Evolutionary conservation across 2,797 vertebrate species (phyloP).

Genomic region (Allobates femoralis): DNA sequence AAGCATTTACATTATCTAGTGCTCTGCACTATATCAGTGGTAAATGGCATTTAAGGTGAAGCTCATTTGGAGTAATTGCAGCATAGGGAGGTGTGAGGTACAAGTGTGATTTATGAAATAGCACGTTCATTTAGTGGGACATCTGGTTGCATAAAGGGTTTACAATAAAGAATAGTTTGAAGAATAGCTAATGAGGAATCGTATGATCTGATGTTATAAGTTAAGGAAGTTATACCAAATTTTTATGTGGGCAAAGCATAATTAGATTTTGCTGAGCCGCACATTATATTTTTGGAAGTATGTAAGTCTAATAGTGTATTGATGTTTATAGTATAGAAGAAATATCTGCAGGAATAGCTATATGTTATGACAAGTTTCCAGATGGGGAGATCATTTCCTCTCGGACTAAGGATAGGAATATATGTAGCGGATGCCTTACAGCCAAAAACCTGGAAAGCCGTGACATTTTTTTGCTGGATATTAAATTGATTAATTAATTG

Average conservation of each 20-base stretch:
- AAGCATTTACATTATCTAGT: neutral
- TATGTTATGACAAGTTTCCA: neutral
- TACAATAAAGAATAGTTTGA: no score
- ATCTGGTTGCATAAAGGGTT: neutral
- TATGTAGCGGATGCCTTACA: no score
- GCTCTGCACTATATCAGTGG: neutral
- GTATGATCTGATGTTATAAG: neutral
- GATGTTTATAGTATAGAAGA: neutral
- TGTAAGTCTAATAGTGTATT: neutral
- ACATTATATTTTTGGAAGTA: neutral
- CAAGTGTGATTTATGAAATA: constrained; percentile 5
- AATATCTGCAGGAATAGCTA: neutral
- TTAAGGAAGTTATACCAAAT: neutral
- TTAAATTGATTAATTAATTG: no score
- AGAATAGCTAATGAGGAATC: neutral
- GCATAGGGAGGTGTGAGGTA: neutral
- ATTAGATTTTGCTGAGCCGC: neutral
- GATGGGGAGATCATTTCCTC: neutral
- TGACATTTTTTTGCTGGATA: no score
- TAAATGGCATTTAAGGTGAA: constrained; percentile 2
- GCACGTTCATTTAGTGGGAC: neutral
- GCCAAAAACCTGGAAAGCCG: no score
- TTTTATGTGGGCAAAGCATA: neutral
- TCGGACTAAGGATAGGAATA: neutral
- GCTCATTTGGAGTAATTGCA: constrained; percentile 11